Conservation (phyloP, 2,113 vertebrate species). For the Daboia siamensis region DNA sequence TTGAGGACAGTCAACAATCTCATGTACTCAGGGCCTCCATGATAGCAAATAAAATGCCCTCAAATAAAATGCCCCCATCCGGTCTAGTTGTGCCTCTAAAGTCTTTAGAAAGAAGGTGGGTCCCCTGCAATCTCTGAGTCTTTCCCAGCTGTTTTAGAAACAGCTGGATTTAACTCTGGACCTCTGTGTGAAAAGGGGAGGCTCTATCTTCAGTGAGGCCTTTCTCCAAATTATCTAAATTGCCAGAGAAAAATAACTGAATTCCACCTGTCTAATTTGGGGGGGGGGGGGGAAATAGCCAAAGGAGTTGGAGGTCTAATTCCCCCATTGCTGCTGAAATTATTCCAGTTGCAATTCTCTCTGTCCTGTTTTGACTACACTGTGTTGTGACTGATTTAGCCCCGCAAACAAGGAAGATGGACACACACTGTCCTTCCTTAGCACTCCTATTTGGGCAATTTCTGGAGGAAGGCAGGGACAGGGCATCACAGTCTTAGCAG, state of each 20-base stretch:
- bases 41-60: not conserved
- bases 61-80: not conserved
- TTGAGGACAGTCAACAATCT: not conserved
- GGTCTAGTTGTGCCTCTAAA: no score
- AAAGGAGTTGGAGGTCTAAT: no score
- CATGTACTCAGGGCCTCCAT: not conserved
- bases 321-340: not conserved
- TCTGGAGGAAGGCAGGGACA: not conserved
- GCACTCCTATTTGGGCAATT: not conserved
- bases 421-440: not conserved
- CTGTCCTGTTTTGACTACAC: not conserved
- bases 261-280: not conserved
- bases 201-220: no score
- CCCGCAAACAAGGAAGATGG: not conserved
- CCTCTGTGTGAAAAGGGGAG: no score
- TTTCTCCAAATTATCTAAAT: no score
- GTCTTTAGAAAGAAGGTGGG: no score
- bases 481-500: not conserved
- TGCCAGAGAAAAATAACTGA: no score
- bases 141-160: no score
- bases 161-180: no score
- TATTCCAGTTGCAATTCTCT: constrained; percentile 4
- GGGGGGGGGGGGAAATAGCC: not conserved
- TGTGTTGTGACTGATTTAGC: constrained; percentile 15
- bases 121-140: no score